A percentile compares a stretch with the other conserved stretches of the same genome.
Evolutionary conservation across 2,888 invertebrate species (phyloP).

Genomic region (Sinhomidia bicolor): DNA sequence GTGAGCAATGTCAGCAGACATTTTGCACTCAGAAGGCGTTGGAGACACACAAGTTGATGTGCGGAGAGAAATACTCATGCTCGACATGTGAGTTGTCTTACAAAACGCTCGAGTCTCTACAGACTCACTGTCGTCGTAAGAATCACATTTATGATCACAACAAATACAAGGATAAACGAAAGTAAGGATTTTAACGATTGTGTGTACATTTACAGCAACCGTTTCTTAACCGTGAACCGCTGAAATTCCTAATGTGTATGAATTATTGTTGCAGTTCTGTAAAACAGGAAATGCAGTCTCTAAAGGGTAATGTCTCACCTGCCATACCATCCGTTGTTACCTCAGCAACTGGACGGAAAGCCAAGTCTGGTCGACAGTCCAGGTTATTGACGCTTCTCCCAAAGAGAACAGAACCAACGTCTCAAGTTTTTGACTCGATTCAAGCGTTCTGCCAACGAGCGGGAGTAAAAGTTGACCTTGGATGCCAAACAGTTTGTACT

Average conservation of each 20-base stretch:
- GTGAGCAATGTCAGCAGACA: conserved; percentile 81
- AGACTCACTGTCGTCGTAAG: conserved; percentile 82
- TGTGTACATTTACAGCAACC: neutral
- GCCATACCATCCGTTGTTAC: neutral
- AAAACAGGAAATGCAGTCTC: conserved; percentile 61
- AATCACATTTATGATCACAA: conserved; percentile 72
- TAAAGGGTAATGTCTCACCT: neutral
- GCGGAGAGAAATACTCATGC: conserved; percentile 82
- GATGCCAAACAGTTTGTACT: conserved; percentile 68
- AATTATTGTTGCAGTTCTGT: conserved; percentile 36
- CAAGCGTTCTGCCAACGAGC: conserved; percentile 56
- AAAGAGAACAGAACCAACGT: neutral
- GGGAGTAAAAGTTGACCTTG: conserved; percentile 66
- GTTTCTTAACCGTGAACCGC: too few relatives aligned
- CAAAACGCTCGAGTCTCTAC: conserved; percentile 82
- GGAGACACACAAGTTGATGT: conserved; percentile 82
- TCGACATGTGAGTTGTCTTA: conserved; percentile 81
- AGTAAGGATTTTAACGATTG: conserved; percentile 61
- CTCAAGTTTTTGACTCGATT: conserved; percentile 49
- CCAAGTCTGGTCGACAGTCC: conserved; percentile 33
- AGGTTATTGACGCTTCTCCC: conserved; percentile 57
- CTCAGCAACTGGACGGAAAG: neutral
- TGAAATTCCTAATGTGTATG: neutral
- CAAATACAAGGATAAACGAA: conserved; percentile 75
- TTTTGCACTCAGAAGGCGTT: conserved; percentile 82